A percentile compares a stretch with the other conserved stretches of the same genome.
These are phyloP conservation scores for Esox niger DNA, from an alignment of 2,113 vertebrate species.

Conservation along the genomic window DNA sequence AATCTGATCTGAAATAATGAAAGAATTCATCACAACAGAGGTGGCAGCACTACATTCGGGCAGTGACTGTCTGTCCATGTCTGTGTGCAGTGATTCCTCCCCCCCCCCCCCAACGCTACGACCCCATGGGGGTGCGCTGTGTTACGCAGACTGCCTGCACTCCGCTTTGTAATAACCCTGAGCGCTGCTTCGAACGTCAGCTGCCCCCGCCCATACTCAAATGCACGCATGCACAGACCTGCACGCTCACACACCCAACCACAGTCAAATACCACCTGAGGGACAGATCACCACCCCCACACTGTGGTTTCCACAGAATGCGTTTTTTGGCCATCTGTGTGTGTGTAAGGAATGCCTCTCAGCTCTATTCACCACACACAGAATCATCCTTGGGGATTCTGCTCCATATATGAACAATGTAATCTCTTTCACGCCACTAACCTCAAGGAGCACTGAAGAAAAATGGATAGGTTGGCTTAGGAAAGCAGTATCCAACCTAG, in stretches of 20 bases:
- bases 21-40: constrained; percentile 64
- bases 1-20: constrained; percentile 59
- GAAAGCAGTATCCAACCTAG: no score
- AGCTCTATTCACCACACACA: not conserved
- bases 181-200: constrained; percentile 35
- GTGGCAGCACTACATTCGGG: constrained; percentile 3
- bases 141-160: not conserved
- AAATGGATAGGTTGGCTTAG: no score
- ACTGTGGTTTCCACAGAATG: not conserved
- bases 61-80: constrained; percentile 36
- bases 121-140: constrained; percentile 20
- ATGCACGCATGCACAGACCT: not conserved
- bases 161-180: constrained; percentile 29
- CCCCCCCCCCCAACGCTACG: constrained; percentile 10
- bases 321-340: not conserved
- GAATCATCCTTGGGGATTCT: constrained; percentile 10
- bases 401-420: no score
- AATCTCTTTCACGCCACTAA: no score
- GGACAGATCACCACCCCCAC: not conserved
- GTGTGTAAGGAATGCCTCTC: not conserved
- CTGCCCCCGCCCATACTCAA: constrained; percentile 16
- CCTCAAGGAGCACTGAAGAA: no score
- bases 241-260: constrained; percentile 2
- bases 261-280: not conserved
- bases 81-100: constrained; percentile 60